Conservation (phyloP, 2,113 vertebrate genomes). For the Plestiodon gilberti region DNA sequence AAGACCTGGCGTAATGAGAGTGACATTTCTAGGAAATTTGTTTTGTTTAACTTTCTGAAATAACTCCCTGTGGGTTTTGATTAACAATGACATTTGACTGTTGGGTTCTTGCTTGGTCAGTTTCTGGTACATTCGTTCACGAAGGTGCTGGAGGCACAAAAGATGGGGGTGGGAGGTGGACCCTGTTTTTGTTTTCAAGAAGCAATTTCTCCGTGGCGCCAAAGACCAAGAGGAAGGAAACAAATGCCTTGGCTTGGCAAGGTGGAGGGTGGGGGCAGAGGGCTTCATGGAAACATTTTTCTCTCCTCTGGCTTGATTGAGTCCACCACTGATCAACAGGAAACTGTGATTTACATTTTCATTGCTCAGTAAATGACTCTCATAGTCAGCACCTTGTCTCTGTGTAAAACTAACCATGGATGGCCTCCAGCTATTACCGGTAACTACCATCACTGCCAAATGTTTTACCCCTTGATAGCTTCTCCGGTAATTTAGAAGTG, state of each 20-base stretch:
- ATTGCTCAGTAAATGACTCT: constrained; percentile 49
- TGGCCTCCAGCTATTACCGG: constrained; percentile 64
- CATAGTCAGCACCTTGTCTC: constrained; percentile 39
- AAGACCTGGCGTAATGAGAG: background rate
- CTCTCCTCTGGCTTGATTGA: constrained; percentile 48
- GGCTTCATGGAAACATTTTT: constrained; percentile 38
- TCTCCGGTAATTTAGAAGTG: constrained; percentile 41
- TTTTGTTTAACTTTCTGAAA: background rate
- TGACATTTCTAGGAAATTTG: too few relatives aligned
- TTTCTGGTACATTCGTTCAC: background rate
- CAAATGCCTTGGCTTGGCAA: constrained; percentile 44
- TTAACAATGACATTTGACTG: background rate
- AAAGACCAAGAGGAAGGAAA: constrained; percentile 44
- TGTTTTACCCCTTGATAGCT: constrained; percentile 56
- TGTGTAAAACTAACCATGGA: constrained; percentile 41
- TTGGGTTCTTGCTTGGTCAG: background rate
- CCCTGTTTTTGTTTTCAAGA: constrained; percentile 12
- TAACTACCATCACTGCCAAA: constrained; percentile 18
- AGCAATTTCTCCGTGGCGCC: constrained; percentile 18
- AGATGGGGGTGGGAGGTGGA: background rate
- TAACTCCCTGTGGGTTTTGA: background rate
- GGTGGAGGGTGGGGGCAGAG: constrained; percentile 33
- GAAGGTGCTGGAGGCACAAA: background rate
- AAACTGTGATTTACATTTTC: constrained; percentile 63
- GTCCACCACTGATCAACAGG: constrained; percentile 34